Evolutionary conservation across 2,797 vertebrate species (phyloP).

Genomic region (Pangasius macronema): DNA sequence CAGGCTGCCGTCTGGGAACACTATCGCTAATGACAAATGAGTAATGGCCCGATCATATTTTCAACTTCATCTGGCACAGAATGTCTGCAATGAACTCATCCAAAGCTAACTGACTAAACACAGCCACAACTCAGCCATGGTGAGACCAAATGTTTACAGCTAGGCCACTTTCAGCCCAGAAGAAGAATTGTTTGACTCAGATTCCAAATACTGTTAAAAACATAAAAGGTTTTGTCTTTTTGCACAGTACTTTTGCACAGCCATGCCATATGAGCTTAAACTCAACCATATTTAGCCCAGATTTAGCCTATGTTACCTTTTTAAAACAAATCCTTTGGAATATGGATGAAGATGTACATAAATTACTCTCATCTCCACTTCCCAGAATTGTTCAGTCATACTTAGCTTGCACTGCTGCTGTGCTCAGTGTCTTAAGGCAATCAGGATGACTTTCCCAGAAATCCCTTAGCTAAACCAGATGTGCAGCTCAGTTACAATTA

Average conservation of each 20-base stretch:
- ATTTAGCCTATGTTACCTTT: background rate
- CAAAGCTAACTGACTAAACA: slow-evolving; percentile 7
- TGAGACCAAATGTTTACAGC: slow-evolving; percentile 16
- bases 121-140: background rate
- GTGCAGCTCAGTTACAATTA: slow-evolving; percentile 54
- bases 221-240: background rate
- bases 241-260: background rate
- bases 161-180: background rate
- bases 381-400: slow-evolving; percentile 12
- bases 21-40: slow-evolving; percentile 2
- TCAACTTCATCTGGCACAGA: background rate
- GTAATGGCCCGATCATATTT: slow-evolving; percentile 15
- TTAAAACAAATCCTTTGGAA: background rate
- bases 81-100: slow-evolving; percentile 1
- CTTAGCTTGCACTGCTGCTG: background rate
- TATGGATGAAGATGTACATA: background rate
- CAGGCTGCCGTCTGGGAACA: background rate
- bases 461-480: background rate
- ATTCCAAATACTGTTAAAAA: background rate
- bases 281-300: background rate
- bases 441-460: background rate
- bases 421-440: background rate
- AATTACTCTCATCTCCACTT: background rate
- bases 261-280: background rate
- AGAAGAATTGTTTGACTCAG: background rate